These are phyloP conservation scores for Festucalex cinctus DNA, from an alignment of 2,113 vertebrate genomes.

Conservation along the genomic window DNA sequence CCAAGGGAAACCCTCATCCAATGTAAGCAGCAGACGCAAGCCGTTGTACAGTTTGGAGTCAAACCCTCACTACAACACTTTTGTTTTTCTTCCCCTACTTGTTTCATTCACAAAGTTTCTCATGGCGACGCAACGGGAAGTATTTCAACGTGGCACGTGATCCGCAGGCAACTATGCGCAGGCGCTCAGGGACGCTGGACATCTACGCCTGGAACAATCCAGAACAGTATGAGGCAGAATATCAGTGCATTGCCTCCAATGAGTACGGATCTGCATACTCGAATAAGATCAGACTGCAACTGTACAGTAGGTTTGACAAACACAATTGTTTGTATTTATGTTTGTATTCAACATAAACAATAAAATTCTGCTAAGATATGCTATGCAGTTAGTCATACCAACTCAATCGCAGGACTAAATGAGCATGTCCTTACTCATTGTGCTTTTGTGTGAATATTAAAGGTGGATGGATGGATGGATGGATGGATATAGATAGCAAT, in stretches of 20 bases:
- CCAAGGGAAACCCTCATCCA: conserved; percentile 89
- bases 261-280: conserved; percentile 88
- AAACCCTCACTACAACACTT: background rate
- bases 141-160: conserved; percentile 93
- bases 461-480: too few relatives aligned
- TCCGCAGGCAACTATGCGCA: conserved; percentile 82
- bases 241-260: conserved; percentile 92
- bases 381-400: too few relatives aligned
- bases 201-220: conserved; percentile 87
- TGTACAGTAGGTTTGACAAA: conserved; percentile 85
- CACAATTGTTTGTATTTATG: background rate
- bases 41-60: background rate
- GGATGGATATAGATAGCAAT: too few relatives aligned
- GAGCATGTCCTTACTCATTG: too few relatives aligned
- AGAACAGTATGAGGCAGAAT: conserved; percentile 91
- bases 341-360: background rate
- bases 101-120: conserved; percentile 75
- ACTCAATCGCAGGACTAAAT: too few relatives aligned
- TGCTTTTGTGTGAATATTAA: too few relatives aligned
- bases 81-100: background rate
- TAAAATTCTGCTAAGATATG: too few relatives aligned
- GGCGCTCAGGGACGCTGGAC: conserved; percentile 86
- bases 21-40: conserved; percentile 80
- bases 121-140: conserved; percentile 90
- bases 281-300: conserved; percentile 86